Evolutionary conservation across 1,140 invertebrate genomes (phyloP), one percentile per base, ranked within the genome.

Genomic region (Pristionchus pacificus): DNA sequence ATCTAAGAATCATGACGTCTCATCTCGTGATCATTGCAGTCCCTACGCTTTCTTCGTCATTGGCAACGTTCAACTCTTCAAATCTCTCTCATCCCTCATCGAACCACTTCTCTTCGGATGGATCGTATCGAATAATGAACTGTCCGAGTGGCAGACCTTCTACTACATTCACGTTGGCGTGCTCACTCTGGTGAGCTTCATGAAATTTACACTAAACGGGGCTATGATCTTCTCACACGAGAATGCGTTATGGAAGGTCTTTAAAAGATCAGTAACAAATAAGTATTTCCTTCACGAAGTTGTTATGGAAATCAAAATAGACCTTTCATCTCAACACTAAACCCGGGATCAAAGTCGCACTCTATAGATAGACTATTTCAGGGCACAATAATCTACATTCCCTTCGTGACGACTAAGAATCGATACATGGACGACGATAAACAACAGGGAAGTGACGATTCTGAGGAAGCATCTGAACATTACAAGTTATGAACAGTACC

Each of bases 381-480:
- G 38, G 38, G 38, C 38, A 49, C 38, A 49, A 49, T 49, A 6
- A 19, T 49, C 6, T 49, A 49, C 38, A 49, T 49, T 49, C 38
- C 6, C 6, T 49, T 49, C 19, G 38, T 49, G 38, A n/a, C n/a
- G n/a, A n/a, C n/a, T n/a, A n/a, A n/a, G n/a, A n/a, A n/a, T n/a
- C n/a, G n/a, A n/a, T n/a, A n/a, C n/a, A n/a, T n/a, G n/a, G n/a
- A n/a, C n/a, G n/a, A n/a, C n/a, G n/a, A n/a, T n/a, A n/a, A n/a
- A n/a, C n/a, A n/a, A n/a, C n/a, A n/a, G n/a, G n/a, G n/a, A n/a
- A 60, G 31, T 31, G 62, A 65, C 24, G 29, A 14, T 19, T 19
- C 62, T 6, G 62, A 65, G 24, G 55, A 24, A 57, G 55, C 55
- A 24, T 57, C 55, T n/a, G n/a, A n/a, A n/a, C n/a, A n/a, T n/a